Base-by-base conservation (phyloP, 2,888 invertebrate species). In the Microplitis manilae region DNA sequence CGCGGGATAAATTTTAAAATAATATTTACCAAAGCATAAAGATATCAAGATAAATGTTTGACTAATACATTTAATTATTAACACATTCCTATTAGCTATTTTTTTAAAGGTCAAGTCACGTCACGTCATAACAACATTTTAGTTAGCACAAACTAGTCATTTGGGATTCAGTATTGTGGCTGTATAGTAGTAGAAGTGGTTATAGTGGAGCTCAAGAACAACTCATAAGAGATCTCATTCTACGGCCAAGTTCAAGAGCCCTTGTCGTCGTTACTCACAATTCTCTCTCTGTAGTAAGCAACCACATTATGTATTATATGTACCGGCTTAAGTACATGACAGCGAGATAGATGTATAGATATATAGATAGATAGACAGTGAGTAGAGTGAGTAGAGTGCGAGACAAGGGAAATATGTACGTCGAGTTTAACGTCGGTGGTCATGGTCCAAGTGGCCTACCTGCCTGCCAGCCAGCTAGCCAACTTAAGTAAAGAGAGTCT, bases 371-470 rank as follows among this genome's bases (percentile, higher is more conserved):
- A 13, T 50, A 50, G 50, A 50, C 50, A 50, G 50, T 13, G 50
- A 41, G 41, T 50, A 50, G 13, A 50, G 50, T 13, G 50, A 41
- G 41, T 50, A 50, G 13, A 70, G 61, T 71, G 59, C 61, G 20
- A 68, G 71, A 72, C 62, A 72, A 39, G 71, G 60, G 38, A 60
- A 65, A 76, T 76, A 76, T 50, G 60, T 64, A 76, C 60, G 40
- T 72, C 68, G 30, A 77, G 77, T 72, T 68, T 65, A 77, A 73
- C 76, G 76, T 73, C 69, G 67, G 77, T 77, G 77, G 77, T 77
- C 77, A 69, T 77, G 73, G 77, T 77, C 77, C 77, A 77, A 77
- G 69, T 73, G 73, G 41, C 38, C 50, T 77, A 73, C 60, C 50
- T 77, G 76, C 60, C 72, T 64, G 64, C 41, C 41, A 68, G 39